Base-by-base conservation (phyloP, 2,797 vertebrate species). In the Phaenicophaeus curvirostris region DNA sequence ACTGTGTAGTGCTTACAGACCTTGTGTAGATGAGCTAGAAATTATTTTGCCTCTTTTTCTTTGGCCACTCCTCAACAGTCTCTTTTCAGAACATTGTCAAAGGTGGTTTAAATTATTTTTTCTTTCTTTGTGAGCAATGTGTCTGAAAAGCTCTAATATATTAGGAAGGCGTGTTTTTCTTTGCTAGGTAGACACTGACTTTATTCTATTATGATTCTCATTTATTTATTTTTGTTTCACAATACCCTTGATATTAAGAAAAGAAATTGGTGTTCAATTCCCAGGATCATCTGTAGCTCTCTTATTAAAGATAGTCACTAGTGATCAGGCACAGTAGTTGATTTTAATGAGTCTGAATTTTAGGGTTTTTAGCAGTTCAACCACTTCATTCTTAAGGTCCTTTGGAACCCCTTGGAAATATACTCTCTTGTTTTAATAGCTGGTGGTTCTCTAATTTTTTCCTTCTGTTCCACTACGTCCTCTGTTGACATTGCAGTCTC, bases 181-280 rank as follows among this genome's bases (percentile, higher is more conserved):
- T 94, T 91, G 73, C 57, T 48, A 90, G 69, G 80, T 88, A 93
- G 91, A 79, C 62, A 48, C 51, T 66, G 41, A 54, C 89, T 89
- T 92, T 85, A 75, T 84, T 95, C 91, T 86, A 79, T 61, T 84
- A 93, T 89, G 85, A 82, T 91, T 93, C 68, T 44, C 89, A 87
- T 73, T 93, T 96, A 94, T 96, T 94, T 95, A 96, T 96, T 96
- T 96, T 96, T 92, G 94, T 95, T 96, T 93, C 92, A 93, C 76
- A 91, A 84, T 86, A 61, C 95, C 74, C 85, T 25, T 66, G 91
- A 68, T 87, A 94, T 89, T 94, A 88, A 95, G 87, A 91, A 96
- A 94, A 95, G 89, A 93, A 96, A 96, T 96, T 94, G 91, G 76
- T 92, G 89, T 94, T 90, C 79, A 96, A 94, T 94, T 96, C 92